These are phyloP conservation scores for Panthera uncia DNA, from an alignment of 2,113 vertebrate species.

Conservation along the genomic window DNA sequence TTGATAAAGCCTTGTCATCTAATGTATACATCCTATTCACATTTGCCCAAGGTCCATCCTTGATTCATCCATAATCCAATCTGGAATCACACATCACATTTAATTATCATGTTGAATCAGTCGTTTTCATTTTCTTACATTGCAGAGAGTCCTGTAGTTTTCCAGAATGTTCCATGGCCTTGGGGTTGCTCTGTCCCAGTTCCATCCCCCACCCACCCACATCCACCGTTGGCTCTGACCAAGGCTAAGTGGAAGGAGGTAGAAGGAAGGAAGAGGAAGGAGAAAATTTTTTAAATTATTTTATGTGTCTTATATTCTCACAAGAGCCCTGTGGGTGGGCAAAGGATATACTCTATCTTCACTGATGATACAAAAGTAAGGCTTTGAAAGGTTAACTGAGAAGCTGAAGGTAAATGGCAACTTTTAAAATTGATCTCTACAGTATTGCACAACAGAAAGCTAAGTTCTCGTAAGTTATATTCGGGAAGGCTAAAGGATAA, in stretches of 20 bases:
- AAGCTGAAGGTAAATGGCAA: background rate
- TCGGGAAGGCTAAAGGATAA: background rate
- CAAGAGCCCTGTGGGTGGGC: background rate
- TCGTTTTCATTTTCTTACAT: background rate
- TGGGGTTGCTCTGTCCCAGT: background rate
- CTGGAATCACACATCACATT: background rate
- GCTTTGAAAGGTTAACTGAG: background rate
- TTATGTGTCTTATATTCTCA: background rate
- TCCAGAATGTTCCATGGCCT: background rate
- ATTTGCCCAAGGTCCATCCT: background rate
- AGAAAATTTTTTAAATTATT: background rate
- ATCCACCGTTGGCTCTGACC: background rate
- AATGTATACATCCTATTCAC: background rate
- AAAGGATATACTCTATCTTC: background rate
- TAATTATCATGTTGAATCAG: background rate
- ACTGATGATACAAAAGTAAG: background rate
- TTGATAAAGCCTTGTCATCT: background rate
- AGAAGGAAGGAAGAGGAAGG: background rate
- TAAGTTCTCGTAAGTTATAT: background rate
- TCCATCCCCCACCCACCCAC: too few species aligned
- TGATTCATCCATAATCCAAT: background rate
- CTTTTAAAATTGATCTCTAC: background rate
- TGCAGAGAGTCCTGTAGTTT: background rate
- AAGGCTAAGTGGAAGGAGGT: background rate
- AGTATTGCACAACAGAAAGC: background rate